Conservation (phyloP, 2,797 vertebrate species). For the Sphenopsis melanotis region DNA sequence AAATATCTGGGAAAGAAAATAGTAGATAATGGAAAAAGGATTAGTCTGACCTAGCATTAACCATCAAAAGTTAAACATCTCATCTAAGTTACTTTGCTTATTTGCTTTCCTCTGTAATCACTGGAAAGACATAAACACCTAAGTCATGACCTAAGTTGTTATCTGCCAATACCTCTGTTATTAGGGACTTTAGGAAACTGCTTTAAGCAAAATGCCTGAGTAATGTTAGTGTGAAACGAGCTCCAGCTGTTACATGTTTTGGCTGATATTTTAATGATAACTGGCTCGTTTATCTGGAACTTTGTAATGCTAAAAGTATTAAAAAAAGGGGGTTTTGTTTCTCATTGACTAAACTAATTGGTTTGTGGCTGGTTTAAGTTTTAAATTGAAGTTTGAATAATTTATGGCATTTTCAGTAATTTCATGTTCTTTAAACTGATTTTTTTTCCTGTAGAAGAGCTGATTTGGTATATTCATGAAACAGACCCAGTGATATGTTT, state of each 20-base stretch:
- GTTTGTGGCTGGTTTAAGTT: neutral
- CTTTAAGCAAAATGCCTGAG: neutral
- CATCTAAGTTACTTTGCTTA: neutral
- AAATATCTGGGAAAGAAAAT: neutral
- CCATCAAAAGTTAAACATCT: neutral
- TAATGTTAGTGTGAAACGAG: neutral
- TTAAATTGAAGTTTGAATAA: neutral
- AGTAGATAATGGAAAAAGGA: neutral
- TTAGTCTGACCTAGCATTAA: neutral
- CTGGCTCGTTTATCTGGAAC: neutral
- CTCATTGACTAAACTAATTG: neutral
- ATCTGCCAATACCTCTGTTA: neutral
- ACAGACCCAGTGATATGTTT: neutral
- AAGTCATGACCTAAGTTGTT: neutral
- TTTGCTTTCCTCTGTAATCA: neutral
- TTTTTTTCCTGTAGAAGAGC: neutral
- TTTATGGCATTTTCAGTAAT: neutral
- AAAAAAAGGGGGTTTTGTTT: neutral
- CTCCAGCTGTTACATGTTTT: neutral
- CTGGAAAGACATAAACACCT: neutral
- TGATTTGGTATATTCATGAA: neutral
- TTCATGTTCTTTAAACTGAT: neutral
- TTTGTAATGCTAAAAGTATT: neutral
- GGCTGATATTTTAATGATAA: neutral
- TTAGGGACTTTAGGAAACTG: neutral